phyloP scores from a whole-genome alignment of 1,140 invertebrate species.

The Megathymus violae region DNA sequence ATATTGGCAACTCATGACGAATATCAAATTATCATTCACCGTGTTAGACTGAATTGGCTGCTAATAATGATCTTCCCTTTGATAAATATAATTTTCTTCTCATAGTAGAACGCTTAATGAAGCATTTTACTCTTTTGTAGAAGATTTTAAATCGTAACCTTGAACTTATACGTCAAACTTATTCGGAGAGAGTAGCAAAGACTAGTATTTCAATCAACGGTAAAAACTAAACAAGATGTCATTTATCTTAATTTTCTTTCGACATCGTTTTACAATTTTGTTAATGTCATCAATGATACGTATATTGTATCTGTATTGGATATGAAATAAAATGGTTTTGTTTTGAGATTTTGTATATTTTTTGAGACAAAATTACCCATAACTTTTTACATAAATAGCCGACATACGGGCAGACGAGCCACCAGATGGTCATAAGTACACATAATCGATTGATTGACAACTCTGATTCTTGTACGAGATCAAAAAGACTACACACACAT shows the following conservation, averaged over 20 bases:
- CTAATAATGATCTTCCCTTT: slow-evolving; percentile 4
- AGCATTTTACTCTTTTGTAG: not conserved
- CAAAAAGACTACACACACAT: too few relatives aligned
- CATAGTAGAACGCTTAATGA: not conserved
- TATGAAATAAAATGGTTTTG: slow-evolving; percentile 5
- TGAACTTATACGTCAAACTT: not conserved
- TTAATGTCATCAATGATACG: slow-evolving; percentile 5
- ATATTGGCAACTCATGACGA: slow-evolving; percentile 9
- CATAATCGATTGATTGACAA: too few relatives aligned
- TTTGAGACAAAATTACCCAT: not conserved
- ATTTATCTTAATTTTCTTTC: slow-evolving; percentile 21
- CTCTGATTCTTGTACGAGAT: too few relatives aligned
- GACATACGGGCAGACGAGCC: too few relatives aligned
- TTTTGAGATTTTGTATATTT: slow-evolving; percentile 5
- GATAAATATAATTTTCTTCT: not conserved
- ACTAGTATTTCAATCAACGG: slow-evolving; percentile 39
- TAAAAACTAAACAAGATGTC: slow-evolving; percentile 17
- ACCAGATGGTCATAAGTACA: too few relatives aligned
- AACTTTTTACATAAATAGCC: not conserved
- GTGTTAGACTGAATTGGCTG: slow-evolving; percentile 8
- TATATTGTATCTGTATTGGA: slow-evolving; percentile 21
- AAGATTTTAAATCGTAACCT: not conserved
- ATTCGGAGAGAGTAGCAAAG: slow-evolving; percentile 63
- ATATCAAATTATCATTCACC: not conserved
- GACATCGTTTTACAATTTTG: slow-evolving; percentile 16